Percentiles rank a stretch among this genome's conserved stretches.
phyloP scores from a whole-genome alignment of 2,113 vertebrate species.

The Miniopterus natalensis region DNA sequence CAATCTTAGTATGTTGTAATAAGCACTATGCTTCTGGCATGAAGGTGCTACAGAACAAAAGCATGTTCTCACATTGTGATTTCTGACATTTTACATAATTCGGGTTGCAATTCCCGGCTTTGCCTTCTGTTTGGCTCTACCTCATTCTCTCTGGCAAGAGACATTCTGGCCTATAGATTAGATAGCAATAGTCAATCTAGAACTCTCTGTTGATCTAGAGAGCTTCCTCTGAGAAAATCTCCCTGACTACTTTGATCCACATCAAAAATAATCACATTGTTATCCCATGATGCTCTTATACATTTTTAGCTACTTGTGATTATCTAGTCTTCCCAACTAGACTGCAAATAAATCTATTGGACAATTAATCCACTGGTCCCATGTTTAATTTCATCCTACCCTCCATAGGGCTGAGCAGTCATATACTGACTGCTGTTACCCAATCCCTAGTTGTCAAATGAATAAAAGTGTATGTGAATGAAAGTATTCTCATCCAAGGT shows the following conservation, averaged over 20 bases:
- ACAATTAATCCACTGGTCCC: background rate
- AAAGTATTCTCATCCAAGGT: background rate
- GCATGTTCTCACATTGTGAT: background rate
- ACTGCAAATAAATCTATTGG: background rate
- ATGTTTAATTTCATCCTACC: background rate
- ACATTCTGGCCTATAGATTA: background rate
- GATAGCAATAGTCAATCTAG: background rate
- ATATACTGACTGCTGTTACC: background rate
- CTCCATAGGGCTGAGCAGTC: background rate
- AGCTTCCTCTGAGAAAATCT: slow-evolving; percentile 36
- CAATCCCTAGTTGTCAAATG: background rate
- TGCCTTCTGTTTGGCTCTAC: background rate
- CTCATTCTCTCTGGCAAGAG: background rate
- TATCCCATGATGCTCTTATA: background rate
- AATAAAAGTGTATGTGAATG: slow-evolving; percentile 6
- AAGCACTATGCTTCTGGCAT: background rate
- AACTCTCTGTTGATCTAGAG: background rate
- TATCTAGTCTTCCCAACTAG: background rate
- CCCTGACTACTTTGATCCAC: background rate
- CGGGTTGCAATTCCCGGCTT: background rate
- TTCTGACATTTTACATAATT: background rate
- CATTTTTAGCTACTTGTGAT: background rate
- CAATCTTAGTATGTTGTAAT: background rate
- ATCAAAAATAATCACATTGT: slow-evolving; percentile 13
- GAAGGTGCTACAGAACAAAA: background rate